A percentile compares a stretch with the other conserved stretches of the same genome.
These are phyloP conservation scores for Heteronetta atricapilla DNA, from an alignment of 2,113 vertebrate genomes.

Conservation along the genomic window DNA sequence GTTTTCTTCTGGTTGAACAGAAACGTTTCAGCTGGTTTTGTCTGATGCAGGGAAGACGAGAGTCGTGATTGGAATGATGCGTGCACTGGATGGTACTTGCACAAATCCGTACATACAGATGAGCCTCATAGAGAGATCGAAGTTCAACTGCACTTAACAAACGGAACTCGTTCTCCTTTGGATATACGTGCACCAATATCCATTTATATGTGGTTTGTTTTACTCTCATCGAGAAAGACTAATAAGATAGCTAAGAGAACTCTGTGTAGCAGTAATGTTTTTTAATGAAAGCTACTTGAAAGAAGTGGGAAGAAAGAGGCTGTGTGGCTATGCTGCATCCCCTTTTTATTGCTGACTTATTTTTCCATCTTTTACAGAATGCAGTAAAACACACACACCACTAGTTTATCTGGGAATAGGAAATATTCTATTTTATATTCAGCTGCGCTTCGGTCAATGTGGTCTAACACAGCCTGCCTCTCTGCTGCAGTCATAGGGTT, in stretches of 20 bases:
- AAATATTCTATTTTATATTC: background rate
- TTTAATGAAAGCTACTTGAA: background rate
- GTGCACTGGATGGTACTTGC: background rate
- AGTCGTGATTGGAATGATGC: background rate
- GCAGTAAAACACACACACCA: background rate
- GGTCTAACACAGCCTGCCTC: background rate
- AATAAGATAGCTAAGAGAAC: background rate
- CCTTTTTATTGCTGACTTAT: background rate
- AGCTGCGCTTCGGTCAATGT: background rate
- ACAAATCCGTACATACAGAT: background rate
- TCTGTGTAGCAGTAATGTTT: background rate
- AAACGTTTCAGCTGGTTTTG: background rate
- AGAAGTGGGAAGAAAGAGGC: background rate
- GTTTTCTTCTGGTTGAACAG: background rate
- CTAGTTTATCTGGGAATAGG: background rate
- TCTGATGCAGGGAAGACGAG: background rate
- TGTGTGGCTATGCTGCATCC: background rate
- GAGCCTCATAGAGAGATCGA: background rate
- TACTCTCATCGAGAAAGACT: background rate
- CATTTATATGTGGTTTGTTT: background rate
- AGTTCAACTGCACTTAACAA: background rate
- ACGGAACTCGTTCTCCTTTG: background rate
- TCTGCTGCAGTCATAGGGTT: background rate
- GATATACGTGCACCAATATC: background rate
- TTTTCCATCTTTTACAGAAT: background rate